Conservation (phyloP, 2,113 vertebrate species). For the Prochilodus magdalenae region DNA sequence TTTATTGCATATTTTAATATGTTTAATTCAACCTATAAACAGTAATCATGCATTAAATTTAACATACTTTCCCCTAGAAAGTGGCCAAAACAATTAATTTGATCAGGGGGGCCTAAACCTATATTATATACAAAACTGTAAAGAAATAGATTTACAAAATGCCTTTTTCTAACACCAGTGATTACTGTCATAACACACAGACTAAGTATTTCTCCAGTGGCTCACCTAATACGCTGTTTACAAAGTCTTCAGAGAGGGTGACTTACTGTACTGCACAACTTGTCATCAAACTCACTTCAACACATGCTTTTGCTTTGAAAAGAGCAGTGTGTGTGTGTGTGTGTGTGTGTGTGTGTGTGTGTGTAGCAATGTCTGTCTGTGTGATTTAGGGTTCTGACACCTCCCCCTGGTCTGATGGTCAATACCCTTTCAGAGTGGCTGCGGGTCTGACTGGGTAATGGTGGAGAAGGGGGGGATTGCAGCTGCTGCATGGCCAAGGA, state of each 20-base stretch:
- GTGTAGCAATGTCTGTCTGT: slow-evolving; percentile 24
- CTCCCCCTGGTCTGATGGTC: slow-evolving; percentile 65
- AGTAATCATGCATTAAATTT: too few relatives aligned
- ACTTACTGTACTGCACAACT: slow-evolving; percentile 5
- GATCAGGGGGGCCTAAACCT: too few relatives aligned
- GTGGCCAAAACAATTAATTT: too few relatives aligned
- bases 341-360: slow-evolving; percentile 26
- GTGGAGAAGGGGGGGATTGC: slow-evolving; percentile 63
- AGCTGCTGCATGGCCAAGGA: slow-evolving; percentile 66
- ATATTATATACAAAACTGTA: too few relatives aligned
- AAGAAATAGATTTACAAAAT: too few relatives aligned
- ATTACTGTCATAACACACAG: neutral
- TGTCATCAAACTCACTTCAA: slow-evolving; percentile 8
- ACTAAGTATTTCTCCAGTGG: neutral
- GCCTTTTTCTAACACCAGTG: too few relatives aligned
- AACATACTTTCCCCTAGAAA: too few relatives aligned
- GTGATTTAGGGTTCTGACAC: slow-evolving; percentile 61
- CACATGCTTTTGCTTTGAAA: slow-evolving; percentile 42
- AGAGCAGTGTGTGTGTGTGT: slow-evolving; percentile 6
- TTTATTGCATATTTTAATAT: too few relatives aligned
- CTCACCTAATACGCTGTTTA: neutral
- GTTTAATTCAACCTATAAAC: too few relatives aligned
- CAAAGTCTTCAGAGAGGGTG: neutral
- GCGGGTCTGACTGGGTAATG: slow-evolving; percentile 48
- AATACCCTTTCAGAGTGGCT: slow-evolving; percentile 59